These are phyloP conservation scores for Thunnus maccoyii DNA, from an alignment of 2,113 vertebrate genomes.

Conservation along the genomic window DNA sequence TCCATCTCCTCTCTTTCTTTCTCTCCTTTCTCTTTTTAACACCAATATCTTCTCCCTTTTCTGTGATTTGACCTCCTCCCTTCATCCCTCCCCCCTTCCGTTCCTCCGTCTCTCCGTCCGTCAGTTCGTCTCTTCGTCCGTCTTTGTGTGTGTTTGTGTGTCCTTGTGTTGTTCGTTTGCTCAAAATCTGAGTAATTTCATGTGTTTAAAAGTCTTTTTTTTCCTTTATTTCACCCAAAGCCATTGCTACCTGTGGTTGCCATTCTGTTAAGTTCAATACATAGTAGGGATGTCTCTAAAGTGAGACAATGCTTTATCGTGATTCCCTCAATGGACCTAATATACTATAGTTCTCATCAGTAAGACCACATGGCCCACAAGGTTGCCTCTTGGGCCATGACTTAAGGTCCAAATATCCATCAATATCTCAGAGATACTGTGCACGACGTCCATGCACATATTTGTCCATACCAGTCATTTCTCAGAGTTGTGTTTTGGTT, in stretches of 20 bases:
- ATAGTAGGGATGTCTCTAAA: conserved; percentile 48
- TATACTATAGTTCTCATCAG: conserved; percentile 32
- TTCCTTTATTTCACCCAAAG: conserved; percentile 59
- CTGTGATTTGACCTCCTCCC: conserved; percentile 75
- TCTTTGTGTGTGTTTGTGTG: conserved; percentile 68
- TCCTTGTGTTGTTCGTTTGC: conserved; percentile 64
- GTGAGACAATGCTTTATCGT: conserved; percentile 36
- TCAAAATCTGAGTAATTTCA: conserved; percentile 67
- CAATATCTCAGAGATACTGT: conserved; percentile 72
- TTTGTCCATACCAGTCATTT: conserved; percentile 63
- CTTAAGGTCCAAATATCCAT: conserved; percentile 67
- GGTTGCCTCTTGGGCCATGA: conserved; percentile 15
- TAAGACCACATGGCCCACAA: conserved; percentile 34
- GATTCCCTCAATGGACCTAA: conserved; percentile 29
- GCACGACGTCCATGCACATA: conserved; percentile 66
- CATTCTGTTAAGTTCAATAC: conserved; percentile 48
- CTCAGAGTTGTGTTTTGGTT: conserved; percentile 54
- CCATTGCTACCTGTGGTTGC: conserved; percentile 71
- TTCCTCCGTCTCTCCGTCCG: conserved; percentile 64
- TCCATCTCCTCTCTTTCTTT: conserved; percentile 56
- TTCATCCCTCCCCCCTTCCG: conserved; percentile 58
- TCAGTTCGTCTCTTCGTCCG: conserved; percentile 70
- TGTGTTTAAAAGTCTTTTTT: conserved; percentile 57
- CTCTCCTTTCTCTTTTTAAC: conserved; percentile 56
- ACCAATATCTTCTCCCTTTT: conserved; percentile 51